Base-by-base conservation (phyloP, 2,888 invertebrate species). In the Salticus scenicus region DNA sequence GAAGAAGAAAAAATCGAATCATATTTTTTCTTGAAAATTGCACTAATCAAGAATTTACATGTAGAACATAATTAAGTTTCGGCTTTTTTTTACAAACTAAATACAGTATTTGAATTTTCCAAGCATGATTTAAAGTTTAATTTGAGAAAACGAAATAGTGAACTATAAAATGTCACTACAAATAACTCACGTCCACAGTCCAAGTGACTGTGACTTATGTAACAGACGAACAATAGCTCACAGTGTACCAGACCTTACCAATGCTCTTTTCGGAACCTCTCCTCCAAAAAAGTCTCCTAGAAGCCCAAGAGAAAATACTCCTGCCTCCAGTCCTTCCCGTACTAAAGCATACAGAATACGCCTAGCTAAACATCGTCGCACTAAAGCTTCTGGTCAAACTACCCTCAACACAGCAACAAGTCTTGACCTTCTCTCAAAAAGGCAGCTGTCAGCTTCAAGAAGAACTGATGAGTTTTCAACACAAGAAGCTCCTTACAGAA, bases 101-200 rank as follows among this genome's bases (percentile, higher is more conserved):
- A n/a, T n/a, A n/a, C n/a, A n/a, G n/a, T n/a, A n/a, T n/a, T n/a
- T n/a, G n/a, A n/a, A n/a, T n/a, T n/a, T n/a, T n/a, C n/a, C n/a
- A n/a, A n/a, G n/a, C n/a, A n/a, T n/a, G n/a, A n/a, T n/a, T n/a
- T n/a, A n/a, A n/a, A n/a, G n/a, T n/a, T n/a, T n/a, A n/a, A n/a
- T n/a, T n/a, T n/a, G n/a, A n/a, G n/a, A n/a, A n/a, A n/a, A n/a
- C n/a, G n/a, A n/a, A n/a, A n/a, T n/a, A n/a, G n/a, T n/a, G n/a
- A n/a, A n/a, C n/a, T n/a, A n/a, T n/a, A 37, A 4, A 37, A 84
- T 84, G 83, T 77, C 83, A 14, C 57, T 77, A 4, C 77, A 84
- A 67, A 79, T 85, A n/a, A 74, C 84, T 28, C 69, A 75, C 37
- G 84, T 84, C 8, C 77, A 85, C 64, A 85, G 78, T 30, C 79